Evolutionary conservation across 2,888 invertebrate genomes (phyloP).

Genomic region (Rhimphoctona megacephalus): DNA sequence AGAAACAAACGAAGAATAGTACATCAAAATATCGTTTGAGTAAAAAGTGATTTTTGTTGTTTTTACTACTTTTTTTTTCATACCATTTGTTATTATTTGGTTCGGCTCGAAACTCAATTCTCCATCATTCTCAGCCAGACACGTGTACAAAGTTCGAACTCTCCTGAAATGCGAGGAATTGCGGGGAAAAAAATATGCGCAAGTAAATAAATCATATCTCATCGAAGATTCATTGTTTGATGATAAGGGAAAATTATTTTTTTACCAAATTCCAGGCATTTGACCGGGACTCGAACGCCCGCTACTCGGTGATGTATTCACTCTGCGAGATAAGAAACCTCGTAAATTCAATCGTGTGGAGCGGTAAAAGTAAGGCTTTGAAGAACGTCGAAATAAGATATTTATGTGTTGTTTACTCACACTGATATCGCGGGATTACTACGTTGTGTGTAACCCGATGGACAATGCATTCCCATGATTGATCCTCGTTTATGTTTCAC

Average conservation of each 20-base stretch:
- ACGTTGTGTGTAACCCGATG: slow-evolving; percentile 85
- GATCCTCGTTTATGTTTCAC: slow-evolving; percentile 87
- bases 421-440: slow-evolving; percentile 82
- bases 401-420: slow-evolving; percentile 81
- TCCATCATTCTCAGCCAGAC: slow-evolving; percentile 97
- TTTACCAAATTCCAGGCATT: slow-evolving; percentile 83
- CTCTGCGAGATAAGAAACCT: slow-evolving; percentile 71
- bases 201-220: slow-evolving; percentile 30
- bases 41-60: background rate
- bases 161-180: slow-evolving; percentile 86
- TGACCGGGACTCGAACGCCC: slow-evolving; percentile 84
- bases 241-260: slow-evolving; percentile 28
- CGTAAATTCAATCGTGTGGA: background rate
- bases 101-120: slow-evolving; percentile 99
- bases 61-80: background rate
- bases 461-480: slow-evolving; percentile 84
- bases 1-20: background rate
- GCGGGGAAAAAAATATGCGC: background rate
- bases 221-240: background rate
- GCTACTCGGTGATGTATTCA: slow-evolving; percentile 82
- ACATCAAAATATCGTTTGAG: background rate
- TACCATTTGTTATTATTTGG: slow-evolving; percentile 98
- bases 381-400: background rate
- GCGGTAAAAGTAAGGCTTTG: background rate
- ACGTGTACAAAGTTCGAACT: slow-evolving; percentile 97